Base-by-base conservation (phyloP, 2,797 vertebrate genomes). In the Silurus aristotelis region DNA sequence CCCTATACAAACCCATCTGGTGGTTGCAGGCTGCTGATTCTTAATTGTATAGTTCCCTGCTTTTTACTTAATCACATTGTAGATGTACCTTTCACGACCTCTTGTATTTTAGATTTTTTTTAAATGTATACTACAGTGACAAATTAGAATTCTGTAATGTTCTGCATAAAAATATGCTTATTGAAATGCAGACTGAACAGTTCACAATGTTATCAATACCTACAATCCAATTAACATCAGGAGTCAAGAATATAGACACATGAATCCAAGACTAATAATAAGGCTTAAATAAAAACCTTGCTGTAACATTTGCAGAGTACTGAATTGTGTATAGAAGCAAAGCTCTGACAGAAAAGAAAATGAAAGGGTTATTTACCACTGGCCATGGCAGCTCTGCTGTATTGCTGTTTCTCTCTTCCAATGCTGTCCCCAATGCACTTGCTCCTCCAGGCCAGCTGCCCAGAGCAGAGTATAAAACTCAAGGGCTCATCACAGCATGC, bases 301-400 rank as follows among this genome's bases (percentile, higher is more conserved):
- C n/a, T 75, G 43, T 70, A 61, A 56, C 64, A 83, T 19, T 46
- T 46, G 68, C 61, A 52, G 12, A 64, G 43, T 46, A 52, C 52
- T 56, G 71, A 66, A 31, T 61, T 13, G 25, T 71, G 58, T 46
- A 25, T 25, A 58, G 71, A 61, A 72, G 71, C 58, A 83, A 64
- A 27, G 60, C n/a, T 84, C 63, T 81, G 56, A 64, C 66, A 78
- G 38, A 38, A 15, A 27, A 20, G 31, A 64, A 80, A 55, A 68
- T 80, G 79, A 58, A 66, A 48, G 31, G 7, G 52, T 76, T 86
- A 86, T 89, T 92, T 96, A 99, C 97, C 95, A 0, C 97, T 95
- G 93, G 97, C 96, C 97, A 98, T 99, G 88, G 94, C 93, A 89
- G 89, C 83, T 91, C 91, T 92, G 91, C 90, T 86, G 84, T 87